Percentiles rank a stretch among this genome's conserved stretches.
Conservation (phyloP, 2,113 vertebrate species). For the Oreocharis arfaki region DNA sequence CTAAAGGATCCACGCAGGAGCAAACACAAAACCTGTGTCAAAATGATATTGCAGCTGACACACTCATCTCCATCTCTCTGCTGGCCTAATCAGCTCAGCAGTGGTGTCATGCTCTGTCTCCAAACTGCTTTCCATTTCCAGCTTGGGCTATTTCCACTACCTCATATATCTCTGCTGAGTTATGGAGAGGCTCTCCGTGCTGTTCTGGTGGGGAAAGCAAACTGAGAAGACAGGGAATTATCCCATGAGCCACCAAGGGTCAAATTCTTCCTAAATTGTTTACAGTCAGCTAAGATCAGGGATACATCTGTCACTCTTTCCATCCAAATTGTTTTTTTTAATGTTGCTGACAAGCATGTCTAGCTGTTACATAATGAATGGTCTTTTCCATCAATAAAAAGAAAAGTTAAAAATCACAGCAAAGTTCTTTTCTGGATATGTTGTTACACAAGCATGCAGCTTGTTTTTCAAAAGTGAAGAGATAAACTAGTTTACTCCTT, state of each 20-base stretch:
- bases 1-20: not conserved
- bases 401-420: not conserved
- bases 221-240: not conserved
- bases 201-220: not conserved
- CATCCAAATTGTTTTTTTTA: not conserved
- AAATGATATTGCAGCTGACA: not conserved
- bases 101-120: not conserved
- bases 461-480: not conserved
- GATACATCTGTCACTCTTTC: not conserved
- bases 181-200: not conserved
- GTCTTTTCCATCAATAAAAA: conserved; percentile 18
- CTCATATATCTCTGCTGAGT: not conserved
- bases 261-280: conserved; percentile 1
- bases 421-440: not conserved
- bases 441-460: not conserved
- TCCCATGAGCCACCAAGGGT: not conserved
- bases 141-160: not conserved
- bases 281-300: not conserved
- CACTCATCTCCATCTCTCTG: not conserved
- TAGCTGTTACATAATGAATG: not conserved
- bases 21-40: not conserved
- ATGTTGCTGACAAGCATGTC: not conserved
- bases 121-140: not conserved
- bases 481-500: not conserved
- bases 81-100: not conserved